A percentile compares a stretch with the other conserved stretches of the same genome.
Conservation (phyloP, 2,888 invertebrate genomes). For the Latrodectus elegans region DNA sequence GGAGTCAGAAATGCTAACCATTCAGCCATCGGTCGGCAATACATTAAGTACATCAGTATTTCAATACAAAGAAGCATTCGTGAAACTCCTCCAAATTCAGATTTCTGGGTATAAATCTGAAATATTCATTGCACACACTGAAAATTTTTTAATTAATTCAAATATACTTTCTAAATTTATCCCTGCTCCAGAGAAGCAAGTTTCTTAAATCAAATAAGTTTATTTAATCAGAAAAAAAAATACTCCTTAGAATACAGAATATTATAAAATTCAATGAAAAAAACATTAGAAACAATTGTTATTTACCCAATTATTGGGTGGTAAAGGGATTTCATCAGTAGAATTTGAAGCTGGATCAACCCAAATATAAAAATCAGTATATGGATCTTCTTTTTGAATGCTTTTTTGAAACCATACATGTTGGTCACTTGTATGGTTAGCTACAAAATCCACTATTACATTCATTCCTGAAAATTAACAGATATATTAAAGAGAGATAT, state of each 20-base stretch:
- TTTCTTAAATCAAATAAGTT: background rate
- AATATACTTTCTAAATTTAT: too few species aligned
- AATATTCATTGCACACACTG: too few species aligned
- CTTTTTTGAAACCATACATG: constrained; percentile 76
- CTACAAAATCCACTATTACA: constrained; percentile 77
- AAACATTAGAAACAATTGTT: background rate
- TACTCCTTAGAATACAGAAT: background rate
- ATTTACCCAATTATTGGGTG: constrained; percentile 72
- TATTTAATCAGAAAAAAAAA: background rate
- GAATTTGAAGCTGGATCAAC: constrained; percentile 65
- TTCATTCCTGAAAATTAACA: constrained; percentile 74
- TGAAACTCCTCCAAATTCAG: too few species aligned
- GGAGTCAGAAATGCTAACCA: too few species aligned
- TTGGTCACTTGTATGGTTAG: constrained; percentile 76
- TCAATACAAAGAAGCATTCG: too few species aligned
- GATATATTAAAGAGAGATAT: too few species aligned
- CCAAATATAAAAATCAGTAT: constrained; percentile 76
- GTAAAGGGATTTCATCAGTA: constrained; percentile 15
- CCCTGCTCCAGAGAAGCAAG: too few species aligned
- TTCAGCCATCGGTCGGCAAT: too few species aligned
- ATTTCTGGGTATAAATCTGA: too few species aligned
- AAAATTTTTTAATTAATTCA: background rate
- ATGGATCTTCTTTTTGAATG: constrained; percentile 72
- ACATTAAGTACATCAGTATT: too few species aligned
- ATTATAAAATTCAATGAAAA: background rate